Conservation (phyloP, 2,797 vertebrate species). For the Yasuhikotakia modesta region DNA sequence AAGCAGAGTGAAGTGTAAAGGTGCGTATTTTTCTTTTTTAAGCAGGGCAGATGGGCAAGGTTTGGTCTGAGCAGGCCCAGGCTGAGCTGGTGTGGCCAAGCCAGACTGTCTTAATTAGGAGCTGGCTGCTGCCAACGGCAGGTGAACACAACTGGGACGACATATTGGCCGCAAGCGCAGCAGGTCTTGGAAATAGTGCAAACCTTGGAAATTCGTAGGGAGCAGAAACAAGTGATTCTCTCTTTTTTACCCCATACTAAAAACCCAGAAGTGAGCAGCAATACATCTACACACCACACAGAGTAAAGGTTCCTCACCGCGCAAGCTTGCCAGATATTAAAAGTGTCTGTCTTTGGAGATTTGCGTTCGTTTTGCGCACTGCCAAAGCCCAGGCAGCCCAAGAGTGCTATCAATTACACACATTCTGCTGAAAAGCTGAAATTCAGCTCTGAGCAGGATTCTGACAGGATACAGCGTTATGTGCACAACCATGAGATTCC, state of each 20-base stretch:
- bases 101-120: conserved; percentile 65
- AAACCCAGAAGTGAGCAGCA: conserved; percentile 39
- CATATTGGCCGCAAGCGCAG: conserved; percentile 60
- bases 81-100: conserved; percentile 46
- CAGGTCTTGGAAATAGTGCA: conserved; percentile 60
- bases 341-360: conserved; percentile 54
- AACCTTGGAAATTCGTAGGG: conserved; percentile 50
- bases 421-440: conserved; percentile 62
- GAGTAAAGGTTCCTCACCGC: conserved; percentile 31
- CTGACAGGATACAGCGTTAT: conserved; percentile 60
- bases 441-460: conserved; percentile 57
- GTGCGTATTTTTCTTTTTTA: conserved; percentile 61
- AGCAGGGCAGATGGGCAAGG: conserved; percentile 61
- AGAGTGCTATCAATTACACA: conserved; percentile 62
- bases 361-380: conserved; percentile 53
- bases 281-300: conserved; percentile 37
- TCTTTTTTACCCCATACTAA: conserved; percentile 1
- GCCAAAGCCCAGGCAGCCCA: conserved; percentile 54
- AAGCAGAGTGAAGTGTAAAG: conserved; percentile 25
- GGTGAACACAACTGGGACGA: conserved; percentile 66
- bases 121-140: conserved; percentile 55
- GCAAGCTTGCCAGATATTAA: conserved; percentile 50
- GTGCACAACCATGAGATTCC: conserved; percentile 52
- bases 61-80: conserved; percentile 50
- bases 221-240: conserved; percentile 38